A percentile compares a stretch with the other conserved stretches of the same genome.
phyloP scores from a whole-genome alignment of 2,113 vertebrate genomes.

The Phylloscopus whistleri region DNA sequence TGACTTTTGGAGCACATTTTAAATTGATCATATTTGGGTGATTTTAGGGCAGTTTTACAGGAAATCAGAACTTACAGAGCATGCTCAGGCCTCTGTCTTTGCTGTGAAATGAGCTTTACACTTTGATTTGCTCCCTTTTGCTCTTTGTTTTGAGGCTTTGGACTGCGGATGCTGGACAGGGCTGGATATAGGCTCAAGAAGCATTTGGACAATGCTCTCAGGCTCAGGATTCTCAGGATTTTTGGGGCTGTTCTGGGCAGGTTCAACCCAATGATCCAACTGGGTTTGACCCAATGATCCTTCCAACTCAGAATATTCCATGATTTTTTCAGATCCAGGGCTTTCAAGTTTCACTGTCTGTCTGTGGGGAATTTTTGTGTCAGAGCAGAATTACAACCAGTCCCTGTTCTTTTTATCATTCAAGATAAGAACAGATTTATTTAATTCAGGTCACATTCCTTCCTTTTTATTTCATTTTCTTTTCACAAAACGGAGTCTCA shows the following conservation, averaged over 20 bases:
- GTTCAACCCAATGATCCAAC: neutral
- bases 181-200: neutral
- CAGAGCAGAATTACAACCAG: neutral
- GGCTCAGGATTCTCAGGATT: neutral
- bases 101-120: neutral
- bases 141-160: neutral
- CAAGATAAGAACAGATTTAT: neutral
- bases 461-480: conserved; percentile 6
- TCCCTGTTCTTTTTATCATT: neutral
- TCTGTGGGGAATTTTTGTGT: neutral
- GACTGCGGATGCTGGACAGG: neutral
- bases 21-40: neutral
- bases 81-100: neutral
- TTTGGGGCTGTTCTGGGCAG: neutral
- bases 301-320: neutral
- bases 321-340: neutral
- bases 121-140: neutral
- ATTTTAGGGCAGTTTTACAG: neutral
- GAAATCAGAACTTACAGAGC: neutral
- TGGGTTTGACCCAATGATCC: neutral
- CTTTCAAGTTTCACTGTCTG: neutral
- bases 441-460: neutral
- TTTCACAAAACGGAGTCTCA: neutral
- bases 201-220: neutral
- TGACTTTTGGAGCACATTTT: neutral